Evolutionary conservation across 1,140 invertebrate genomes (phyloP).

Genomic region (Ptiloglossa arizonensis): DNA sequence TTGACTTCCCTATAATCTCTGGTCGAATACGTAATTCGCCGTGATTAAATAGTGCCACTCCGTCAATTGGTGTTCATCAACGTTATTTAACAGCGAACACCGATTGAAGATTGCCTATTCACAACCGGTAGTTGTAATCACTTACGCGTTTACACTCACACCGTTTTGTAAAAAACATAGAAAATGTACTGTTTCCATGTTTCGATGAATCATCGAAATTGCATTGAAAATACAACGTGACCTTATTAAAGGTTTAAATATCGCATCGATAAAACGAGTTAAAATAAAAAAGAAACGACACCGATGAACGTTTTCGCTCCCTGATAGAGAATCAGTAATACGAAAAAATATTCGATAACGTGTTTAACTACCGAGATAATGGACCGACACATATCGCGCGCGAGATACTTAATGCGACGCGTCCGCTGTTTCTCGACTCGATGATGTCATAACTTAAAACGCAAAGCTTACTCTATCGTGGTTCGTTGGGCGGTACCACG

Average conservation of each 20-base stretch:
- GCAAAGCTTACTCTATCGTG: conserved; percentile 28
- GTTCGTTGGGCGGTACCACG: conserved; percentile 20
- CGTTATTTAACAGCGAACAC: conserved; percentile 17
- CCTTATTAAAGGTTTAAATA: background rate
- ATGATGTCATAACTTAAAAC: conserved; percentile 54
- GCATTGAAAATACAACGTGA: background rate
- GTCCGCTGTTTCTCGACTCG: conserved; percentile 46
- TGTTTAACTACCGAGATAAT: conserved; percentile 12
- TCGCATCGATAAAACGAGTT: too few species aligned
- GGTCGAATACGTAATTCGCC: background rate
- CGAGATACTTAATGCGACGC: conserved; percentile 37
- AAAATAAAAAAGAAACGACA: background rate
- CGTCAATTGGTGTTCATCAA: conserved; percentile 23
- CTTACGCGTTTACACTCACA: background rate
- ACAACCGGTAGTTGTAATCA: background rate
- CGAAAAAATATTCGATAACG: background rate
- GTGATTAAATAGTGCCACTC: background rate
- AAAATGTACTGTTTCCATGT: background rate
- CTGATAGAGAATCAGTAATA: background rate
- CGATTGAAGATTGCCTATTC: background rate
- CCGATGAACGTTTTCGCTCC: background rate
- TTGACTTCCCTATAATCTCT: background rate
- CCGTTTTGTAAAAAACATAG: background rate
- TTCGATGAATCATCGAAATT: background rate
- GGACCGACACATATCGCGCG: conserved; percentile 13